Base-by-base conservation (phyloP, 2,888 invertebrate genomes). In the Caenorhabditis macrosperma region DNA sequence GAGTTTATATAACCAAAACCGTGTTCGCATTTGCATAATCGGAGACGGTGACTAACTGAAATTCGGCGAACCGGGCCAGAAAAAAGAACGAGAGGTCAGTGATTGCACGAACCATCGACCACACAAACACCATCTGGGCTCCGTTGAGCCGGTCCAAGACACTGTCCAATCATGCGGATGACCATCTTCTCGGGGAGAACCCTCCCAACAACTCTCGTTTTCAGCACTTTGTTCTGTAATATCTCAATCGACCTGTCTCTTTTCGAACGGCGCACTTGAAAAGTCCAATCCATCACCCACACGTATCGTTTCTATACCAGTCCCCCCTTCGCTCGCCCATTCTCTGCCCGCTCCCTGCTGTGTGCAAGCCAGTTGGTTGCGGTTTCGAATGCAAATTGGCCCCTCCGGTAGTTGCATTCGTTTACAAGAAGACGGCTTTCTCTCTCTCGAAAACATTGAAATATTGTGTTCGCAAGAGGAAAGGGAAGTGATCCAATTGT, bases 11-110 rank as follows among this genome's bases (percentile, higher is more conserved):
- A 67, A 28, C 22, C n/a, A 33, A 67, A n/a, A 33, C 12, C 46
- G 6, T 12, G n/a, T 22, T 22, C 24, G 24, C 22, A 67, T 67
- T 67, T 67, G 33, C 67, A 67, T 67, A 67, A 67, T 67, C 67
- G 54, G 26, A 9, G 33, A 20, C 1, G 55, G 55, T 67, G 67
- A 67, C 44, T 55, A 55, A 67, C 15, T n/a, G 30, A 44, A 66
- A 50, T 66, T 66, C 67, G 55, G 28, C 54, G 54, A 66, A 66
- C 26, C 28, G 38, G 10, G 17, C 20, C 22, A 38, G 41, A 9
- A 30, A 22, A 38, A 59, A 26, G 7, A 50, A 1, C 24, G 50
- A 50, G 26, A 50, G 26, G 15, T 50, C 15, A 3, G 6, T 10
- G 38, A 15, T 38, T 38, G 38, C 38, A 38, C 38, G 38, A 38